Conservation (phyloP, 2,113 vertebrate genomes). For the Cavia aperea region DNA sequence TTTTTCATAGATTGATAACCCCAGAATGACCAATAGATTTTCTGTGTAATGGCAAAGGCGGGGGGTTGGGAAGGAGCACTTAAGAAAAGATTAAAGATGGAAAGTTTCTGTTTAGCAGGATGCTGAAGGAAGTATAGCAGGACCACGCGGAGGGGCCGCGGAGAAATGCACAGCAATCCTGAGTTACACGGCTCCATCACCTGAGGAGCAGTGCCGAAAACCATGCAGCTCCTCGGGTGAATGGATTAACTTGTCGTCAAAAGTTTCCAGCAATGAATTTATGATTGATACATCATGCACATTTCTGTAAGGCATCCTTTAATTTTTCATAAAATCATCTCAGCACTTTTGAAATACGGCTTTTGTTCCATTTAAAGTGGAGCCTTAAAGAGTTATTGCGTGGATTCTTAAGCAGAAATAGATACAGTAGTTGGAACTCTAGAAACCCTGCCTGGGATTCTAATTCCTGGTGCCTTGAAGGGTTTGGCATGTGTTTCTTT, state of each 20-base stretch:
- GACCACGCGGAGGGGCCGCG: no score
- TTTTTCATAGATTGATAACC: constrained; percentile 35
- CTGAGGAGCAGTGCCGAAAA: background rate
- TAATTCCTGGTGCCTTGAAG: background rate
- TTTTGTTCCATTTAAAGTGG: background rate
- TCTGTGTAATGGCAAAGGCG: background rate
- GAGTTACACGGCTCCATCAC: background rate
- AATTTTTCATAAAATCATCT: background rate
- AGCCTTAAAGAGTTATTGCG: fast-evolving
- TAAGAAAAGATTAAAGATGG: background rate
- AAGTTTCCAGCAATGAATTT: background rate
- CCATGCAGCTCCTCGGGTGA: background rate
- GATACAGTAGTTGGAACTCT: background rate
- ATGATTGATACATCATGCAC: background rate
- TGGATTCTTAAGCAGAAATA: background rate
- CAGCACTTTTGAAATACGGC: background rate
- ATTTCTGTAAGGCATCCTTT: background rate
- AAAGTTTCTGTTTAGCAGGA: background rate
- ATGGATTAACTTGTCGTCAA: background rate
- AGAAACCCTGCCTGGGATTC: background rate
- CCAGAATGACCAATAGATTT: constrained; percentile 9
- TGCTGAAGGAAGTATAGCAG: background rate
- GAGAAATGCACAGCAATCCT: background rate
- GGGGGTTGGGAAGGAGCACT: background rate
- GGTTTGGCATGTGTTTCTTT: background rate